These are phyloP conservation scores for Leptinotarsa defecta DNA, from an alignment of 1,140 invertebrate genomes.

Conservation along the genomic window DNA sequence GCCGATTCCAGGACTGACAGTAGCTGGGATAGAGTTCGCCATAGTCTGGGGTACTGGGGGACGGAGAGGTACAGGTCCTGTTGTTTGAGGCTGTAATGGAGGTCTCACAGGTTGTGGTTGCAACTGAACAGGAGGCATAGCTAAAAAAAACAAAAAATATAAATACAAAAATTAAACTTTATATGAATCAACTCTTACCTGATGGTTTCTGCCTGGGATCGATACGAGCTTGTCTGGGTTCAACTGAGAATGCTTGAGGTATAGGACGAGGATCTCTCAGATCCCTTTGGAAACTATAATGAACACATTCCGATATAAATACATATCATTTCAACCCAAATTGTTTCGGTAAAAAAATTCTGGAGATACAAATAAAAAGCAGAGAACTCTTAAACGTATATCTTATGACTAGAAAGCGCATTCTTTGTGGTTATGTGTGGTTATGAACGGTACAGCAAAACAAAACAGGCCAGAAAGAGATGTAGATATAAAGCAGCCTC, in stretches of 20 bases:
- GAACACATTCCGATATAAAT: not conserved
- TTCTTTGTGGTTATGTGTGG: too few species aligned
- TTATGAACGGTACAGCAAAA: too few species aligned
- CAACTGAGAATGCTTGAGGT: conserved; percentile 57
- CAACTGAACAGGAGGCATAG: conserved; percentile 26
- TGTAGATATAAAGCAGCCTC: too few species aligned
- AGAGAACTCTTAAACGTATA: too few species aligned
- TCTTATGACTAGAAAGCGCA: too few species aligned
- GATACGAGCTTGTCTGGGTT: conserved; percentile 66
- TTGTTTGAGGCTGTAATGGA: conserved; percentile 52
- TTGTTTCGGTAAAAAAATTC: too few species aligned
- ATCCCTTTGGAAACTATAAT: conserved; percentile 59
- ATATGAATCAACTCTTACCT: conserved; percentile 50
- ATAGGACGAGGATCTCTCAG: conserved; percentile 54
- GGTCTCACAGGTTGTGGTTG: conserved; percentile 50
- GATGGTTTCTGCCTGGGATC: conserved; percentile 68
- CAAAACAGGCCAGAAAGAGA: too few species aligned
- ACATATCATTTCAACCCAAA: too few species aligned
- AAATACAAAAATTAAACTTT: not conserved
- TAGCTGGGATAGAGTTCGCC: conserved; percentile 46
- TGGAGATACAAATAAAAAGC: too few species aligned
- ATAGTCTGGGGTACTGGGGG: conserved; percentile 52
- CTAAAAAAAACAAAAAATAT: conserved; percentile 43
- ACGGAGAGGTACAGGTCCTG: conserved; percentile 31
- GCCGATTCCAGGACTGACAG: conserved; percentile 62